phyloP scores from a whole-genome alignment of 2,113 vertebrate species.

The Tragelaphus scriptus region DNA sequence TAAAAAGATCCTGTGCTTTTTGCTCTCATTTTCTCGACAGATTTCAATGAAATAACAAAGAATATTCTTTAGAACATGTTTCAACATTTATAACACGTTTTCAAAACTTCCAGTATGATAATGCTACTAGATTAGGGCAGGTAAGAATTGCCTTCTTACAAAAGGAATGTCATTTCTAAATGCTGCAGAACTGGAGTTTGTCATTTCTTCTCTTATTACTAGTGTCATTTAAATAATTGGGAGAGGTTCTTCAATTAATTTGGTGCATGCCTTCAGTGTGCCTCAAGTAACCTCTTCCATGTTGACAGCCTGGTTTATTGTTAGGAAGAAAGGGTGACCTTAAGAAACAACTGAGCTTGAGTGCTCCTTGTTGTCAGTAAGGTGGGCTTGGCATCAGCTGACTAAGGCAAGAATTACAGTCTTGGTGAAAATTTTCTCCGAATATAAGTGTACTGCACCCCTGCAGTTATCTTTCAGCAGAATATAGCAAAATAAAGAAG shows the following conservation, averaged over 20 bases:
- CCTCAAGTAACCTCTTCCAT: background rate
- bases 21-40: background rate
- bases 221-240: background rate
- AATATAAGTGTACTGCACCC: background rate
- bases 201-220: background rate
- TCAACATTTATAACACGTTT: background rate
- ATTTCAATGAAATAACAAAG: background rate
- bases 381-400: background rate
- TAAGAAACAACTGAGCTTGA: background rate
- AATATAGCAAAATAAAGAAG: background rate
- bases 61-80: background rate
- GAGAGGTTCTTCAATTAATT: background rate
- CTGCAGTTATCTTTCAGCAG: background rate
- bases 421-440: background rate
- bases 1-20: background rate
- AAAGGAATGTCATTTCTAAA: background rate
- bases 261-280: too few relatives aligned
- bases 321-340: background rate
- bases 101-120: background rate
- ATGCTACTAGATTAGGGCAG: background rate
- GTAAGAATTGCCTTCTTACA: background rate
- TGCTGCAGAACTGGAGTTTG: background rate
- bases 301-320: background rate
- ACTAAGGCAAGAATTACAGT: background rate
- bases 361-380: background rate